Base-by-base conservation (phyloP, 2,888 invertebrate genomes). In the Dicyrtoma fusca region DNA sequence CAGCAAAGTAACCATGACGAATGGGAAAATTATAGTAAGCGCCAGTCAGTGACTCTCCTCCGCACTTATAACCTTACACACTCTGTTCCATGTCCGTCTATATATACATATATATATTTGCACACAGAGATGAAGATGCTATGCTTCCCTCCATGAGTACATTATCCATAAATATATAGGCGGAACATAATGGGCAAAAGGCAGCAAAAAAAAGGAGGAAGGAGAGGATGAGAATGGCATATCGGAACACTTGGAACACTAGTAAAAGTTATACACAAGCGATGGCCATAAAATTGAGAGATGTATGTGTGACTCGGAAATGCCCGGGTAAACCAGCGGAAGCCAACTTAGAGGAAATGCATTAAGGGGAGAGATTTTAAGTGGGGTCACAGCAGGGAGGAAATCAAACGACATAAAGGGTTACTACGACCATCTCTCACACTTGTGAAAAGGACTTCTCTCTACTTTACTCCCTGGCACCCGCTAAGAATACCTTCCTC, bases 331-430 rank as follows among this genome's bases (percentile, higher is more conserved):
- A 71, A 80, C 78, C 77, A 80, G 69, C 77, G 78, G 79, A 78
- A 77, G 76, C 75, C 73, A 73, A 73, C 64, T 71, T 75, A 73
- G 74, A 72, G 79, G 78, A 79, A 79, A 76, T 80, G 78, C 79
- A 80, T 80, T 80, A 78, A 73, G 73, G 73, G 74, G 74, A 76
- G 73, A 73, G 72, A 73, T 74, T 75, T 73, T 76, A 77, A 79
- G 78, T 77, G 72, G 77, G 79, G 78, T 80, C 79, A 78, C 79
- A 80, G 79, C 77, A 76, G 79, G 79, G 77, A 74, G 72, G 72
- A 77, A 77, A 77, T 79, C 78, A 79, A 76, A 63, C 62, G 63
- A 69, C 69, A 73, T 69, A 61, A 69, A 69, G 73, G 73, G 69
- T 69, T 63, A 73, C 51, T 53, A 69, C 68, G 65, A 72, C 73